These are phyloP conservation scores for Junonia oenone DNA, from an alignment of 2,888 invertebrate genomes.

Conservation along the genomic window DNA sequence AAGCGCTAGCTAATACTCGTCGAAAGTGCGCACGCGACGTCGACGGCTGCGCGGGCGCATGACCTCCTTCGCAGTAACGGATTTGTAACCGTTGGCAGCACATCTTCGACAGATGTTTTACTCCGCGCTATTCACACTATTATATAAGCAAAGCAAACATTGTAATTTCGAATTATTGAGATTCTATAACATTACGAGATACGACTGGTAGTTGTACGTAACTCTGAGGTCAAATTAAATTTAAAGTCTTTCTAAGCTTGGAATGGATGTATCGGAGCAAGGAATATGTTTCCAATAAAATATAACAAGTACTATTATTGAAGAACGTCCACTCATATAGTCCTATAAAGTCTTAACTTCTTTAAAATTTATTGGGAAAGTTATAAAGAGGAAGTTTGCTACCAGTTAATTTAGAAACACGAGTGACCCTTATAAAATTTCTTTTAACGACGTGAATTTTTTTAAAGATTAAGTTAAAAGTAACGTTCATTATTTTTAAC, in stretches of 20 bases:
- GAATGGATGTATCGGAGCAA: no score
- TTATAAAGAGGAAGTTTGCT: neutral
- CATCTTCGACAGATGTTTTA: conserved; percentile 37
- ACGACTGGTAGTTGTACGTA: no score
- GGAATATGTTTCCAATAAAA: no score
- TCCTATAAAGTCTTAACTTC: neutral
- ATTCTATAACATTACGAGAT: neutral
- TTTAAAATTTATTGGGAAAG: neutral
- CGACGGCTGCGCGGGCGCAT: conserved; percentile 29
- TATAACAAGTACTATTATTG: neutral
- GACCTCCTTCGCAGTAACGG: conserved; percentile 69
- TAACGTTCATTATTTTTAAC: neutral
- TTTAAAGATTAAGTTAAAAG: neutral
- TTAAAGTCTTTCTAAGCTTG: no score
- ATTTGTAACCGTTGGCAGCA: conserved; percentile 42
- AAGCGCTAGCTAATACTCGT: conserved; percentile 43
- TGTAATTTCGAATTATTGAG: conserved; percentile 3
- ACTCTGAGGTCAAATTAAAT: neutral
- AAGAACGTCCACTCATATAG: neutral
- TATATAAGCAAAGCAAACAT: conserved; percentile 39
- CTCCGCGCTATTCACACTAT: conserved; percentile 34
- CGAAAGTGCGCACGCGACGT: conserved; percentile 64
- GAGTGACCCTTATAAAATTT: neutral
- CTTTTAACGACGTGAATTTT: neutral
- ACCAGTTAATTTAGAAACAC: neutral